Evolutionary conservation across 2,113 vertebrate genomes (phyloP).

Genomic region (Dissostichus mawsoni): DNA sequence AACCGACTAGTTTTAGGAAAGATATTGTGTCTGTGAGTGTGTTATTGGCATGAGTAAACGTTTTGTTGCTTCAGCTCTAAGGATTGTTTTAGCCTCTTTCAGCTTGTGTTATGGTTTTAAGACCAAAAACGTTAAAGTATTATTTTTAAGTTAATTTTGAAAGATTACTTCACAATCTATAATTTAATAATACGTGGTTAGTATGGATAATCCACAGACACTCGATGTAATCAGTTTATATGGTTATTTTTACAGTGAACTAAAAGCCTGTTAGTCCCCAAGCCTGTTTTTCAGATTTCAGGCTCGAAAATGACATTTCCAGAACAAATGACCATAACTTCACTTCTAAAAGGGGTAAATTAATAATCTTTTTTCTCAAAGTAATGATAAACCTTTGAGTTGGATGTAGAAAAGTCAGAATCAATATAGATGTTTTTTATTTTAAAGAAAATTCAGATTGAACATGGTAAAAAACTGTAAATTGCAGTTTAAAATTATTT

Average conservation of each 20-base stretch:
- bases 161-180: neutral
- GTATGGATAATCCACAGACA: neutral
- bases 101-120: neutral
- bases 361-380: too few relatives aligned
- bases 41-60: neutral
- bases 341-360: too few relatives aligned
- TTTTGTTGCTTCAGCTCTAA: neutral
- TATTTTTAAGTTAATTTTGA: neutral
- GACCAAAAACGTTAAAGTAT: neutral
- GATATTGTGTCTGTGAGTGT: constrained; percentile 21
- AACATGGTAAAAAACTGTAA: too few relatives aligned
- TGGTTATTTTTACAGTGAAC: neutral
- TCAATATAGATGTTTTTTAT: too few relatives aligned
- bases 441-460: too few relatives aligned
- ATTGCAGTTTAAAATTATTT: too few relatives aligned
- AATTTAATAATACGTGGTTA: neutral
- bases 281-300: too few relatives aligned
- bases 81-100: neutral
- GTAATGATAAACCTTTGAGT: too few relatives aligned
- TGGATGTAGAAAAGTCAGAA: too few relatives aligned
- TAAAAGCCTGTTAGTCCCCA: too few relatives aligned
- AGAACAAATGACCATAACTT: too few relatives aligned
- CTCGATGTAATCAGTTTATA: neutral
- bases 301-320: too few relatives aligned
- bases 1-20: constrained; percentile 24